phyloP scores from a whole-genome alignment of 2,888 invertebrate genomes.

The Apocheima hispidaria region DNA sequence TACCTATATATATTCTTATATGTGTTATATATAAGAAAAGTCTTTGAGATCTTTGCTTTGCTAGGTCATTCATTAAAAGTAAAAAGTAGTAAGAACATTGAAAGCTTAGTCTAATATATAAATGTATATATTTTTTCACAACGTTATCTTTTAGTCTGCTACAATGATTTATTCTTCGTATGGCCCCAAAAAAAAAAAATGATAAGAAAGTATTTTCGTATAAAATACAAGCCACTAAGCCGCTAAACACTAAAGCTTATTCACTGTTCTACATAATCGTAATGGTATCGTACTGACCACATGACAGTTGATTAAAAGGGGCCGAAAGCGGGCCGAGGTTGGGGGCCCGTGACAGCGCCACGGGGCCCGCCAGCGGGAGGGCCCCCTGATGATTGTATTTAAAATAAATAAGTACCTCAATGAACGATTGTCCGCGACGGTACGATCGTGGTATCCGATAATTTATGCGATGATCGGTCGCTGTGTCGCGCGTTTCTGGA shows the following conservation, averaged over 20 bases:
- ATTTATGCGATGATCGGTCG: constrained; percentile 57
- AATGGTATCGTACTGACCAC: constrained; percentile 72
- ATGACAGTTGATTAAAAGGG: constrained; percentile 86
- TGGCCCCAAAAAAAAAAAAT: too few relatives aligned
- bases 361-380: constrained; percentile 78
- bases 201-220: too few relatives aligned
- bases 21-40: too few relatives aligned
- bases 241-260: constrained; percentile 5
- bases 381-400: constrained; percentile 85
- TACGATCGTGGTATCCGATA: constrained; percentile 60
- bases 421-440: constrained; percentile 82
- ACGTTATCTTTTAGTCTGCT: too few relatives aligned
- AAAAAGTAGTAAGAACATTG: too few relatives aligned
- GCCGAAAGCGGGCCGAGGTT: constrained; percentile 80
- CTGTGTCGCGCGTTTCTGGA: constrained; percentile 38
- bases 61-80: too few relatives aligned
- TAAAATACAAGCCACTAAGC: too few relatives aligned
- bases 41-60: too few relatives aligned
- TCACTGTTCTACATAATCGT: constrained; percentile 37
- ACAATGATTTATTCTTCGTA: too few relatives aligned
- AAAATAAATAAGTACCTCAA: constrained; percentile 86
- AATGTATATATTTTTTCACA: too few relatives aligned
- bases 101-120: too few relatives aligned
- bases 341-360: constrained; percentile 84
- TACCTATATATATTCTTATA: too few relatives aligned